Evolutionary conservation across 2,113 vertebrate genomes (phyloP).

Genomic region (Neodontobutis hainanensis): DNA sequence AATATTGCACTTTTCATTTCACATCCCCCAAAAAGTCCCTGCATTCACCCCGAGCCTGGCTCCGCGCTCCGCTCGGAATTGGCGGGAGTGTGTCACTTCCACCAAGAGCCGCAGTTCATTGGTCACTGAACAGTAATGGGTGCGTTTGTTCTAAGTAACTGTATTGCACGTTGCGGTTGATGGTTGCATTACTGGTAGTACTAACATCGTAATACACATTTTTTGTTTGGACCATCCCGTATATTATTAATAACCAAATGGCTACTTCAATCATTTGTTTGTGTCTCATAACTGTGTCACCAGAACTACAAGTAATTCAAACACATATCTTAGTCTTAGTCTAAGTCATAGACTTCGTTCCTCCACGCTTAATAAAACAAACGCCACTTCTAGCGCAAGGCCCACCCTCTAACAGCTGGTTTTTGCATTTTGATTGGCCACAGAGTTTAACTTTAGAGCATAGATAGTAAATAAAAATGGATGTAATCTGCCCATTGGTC

Average conservation of each 20-base stretch:
- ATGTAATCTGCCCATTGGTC: too few species aligned
- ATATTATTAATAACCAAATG: too few species aligned
- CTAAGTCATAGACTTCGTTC: too few species aligned
- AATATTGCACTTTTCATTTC: slow-evolving; percentile 15
- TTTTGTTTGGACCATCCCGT: too few species aligned
- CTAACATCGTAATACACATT: too few species aligned
- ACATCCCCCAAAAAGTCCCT: slow-evolving; percentile 24
- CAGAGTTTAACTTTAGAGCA: slow-evolving; percentile 33
- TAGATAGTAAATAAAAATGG: too few species aligned
- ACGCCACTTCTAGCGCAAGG: accelerated
- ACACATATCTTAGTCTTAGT: too few species aligned
- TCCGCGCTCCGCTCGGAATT: slow-evolving; percentile 89
- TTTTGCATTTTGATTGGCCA: slow-evolving; percentile 45
- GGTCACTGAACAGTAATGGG: slow-evolving; percentile 30
- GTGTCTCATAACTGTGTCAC: too few species aligned
- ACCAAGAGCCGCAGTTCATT: slow-evolving; percentile 71
- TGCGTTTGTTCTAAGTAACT: slow-evolving; percentile 14
- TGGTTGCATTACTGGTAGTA: too few species aligned
- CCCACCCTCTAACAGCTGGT: slow-evolving; percentile 26
- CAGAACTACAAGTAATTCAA: too few species aligned
- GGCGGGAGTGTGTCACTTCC: slow-evolving; percentile 87
- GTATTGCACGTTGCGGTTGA: background rate
- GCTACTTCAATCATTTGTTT: too few species aligned
- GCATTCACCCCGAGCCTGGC: slow-evolving; percentile 36
- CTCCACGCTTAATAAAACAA: background rate